Evolutionary conservation across 2,113 vertebrate genomes (phyloP).

Genomic region (Terrapene triunguis): DNA sequence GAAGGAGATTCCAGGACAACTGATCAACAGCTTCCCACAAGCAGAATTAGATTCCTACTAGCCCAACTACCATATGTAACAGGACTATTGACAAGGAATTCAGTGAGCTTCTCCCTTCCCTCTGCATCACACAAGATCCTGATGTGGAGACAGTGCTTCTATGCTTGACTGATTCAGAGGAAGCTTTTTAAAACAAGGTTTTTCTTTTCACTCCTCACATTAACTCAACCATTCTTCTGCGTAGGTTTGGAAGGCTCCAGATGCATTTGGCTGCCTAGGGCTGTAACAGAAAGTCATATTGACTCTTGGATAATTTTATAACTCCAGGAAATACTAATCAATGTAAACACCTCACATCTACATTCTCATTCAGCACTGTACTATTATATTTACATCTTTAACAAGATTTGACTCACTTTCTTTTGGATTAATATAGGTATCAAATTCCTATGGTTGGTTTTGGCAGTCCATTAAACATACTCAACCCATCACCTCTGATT

Average conservation of each 20-base stretch:
- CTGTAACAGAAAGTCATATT: no score
- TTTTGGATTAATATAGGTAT: neutral
- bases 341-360: neutral
- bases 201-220: neutral
- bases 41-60: neutral
- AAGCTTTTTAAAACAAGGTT: neutral
- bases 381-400: neutral
- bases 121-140: neutral
- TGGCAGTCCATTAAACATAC: slow-evolving; percentile 35
- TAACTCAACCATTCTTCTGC: accelerated
- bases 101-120: neutral
- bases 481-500: neutral
- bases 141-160: neutral
- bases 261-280: neutral
- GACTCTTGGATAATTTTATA: neutral
- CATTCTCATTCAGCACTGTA: slow-evolving; percentile 14
- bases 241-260: neutral
- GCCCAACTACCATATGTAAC: neutral
- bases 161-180: neutral
- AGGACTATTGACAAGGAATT: neutral
- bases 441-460: neutral
- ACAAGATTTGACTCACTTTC: no score
- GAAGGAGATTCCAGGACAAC: no score
- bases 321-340: slow-evolving; percentile 43
- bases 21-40: neutral